These are phyloP conservation scores for Agrotis exclamationis DNA, from an alignment of 2,888 invertebrate genomes.

Conservation along the genomic window DNA sequence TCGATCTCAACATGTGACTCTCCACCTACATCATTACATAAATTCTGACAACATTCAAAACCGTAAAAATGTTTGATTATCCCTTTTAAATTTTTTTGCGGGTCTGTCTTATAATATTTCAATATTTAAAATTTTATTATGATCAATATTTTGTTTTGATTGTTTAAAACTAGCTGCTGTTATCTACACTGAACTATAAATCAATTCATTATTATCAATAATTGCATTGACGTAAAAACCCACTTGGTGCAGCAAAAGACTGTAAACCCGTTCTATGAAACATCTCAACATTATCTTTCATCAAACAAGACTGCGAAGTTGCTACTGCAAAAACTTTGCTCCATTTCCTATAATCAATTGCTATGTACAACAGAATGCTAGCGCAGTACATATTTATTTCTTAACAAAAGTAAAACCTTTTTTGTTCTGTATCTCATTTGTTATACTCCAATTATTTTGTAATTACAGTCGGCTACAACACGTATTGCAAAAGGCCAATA, in stretches of 20 bases:
- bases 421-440: conserved; percentile 47
- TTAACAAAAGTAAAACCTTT: conserved; percentile 48
- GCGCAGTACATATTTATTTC: conserved; percentile 28
- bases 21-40: neutral
- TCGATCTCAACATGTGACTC: too few relatives aligned
- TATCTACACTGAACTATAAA: neutral
- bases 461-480: conserved; percentile 32
- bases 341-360: conserved; percentile 21
- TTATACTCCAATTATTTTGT: conserved; percentile 55
- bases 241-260: neutral
- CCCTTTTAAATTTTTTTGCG: neutral
- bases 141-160: too few relatives aligned
- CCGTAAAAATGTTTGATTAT: neutral
- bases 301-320: conserved; percentile 12
- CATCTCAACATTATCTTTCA: conserved; percentile 5
- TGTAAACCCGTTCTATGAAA: neutral
- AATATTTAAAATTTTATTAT: too few relatives aligned
- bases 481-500: conserved; percentile 44
- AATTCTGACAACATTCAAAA: neutral
- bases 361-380: conserved; percentile 11
- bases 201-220: neutral
- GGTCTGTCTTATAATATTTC: too few relatives aligned
- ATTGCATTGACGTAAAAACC: neutral
- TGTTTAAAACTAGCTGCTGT: neutral
- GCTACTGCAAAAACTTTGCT: conserved; percentile 1